phyloP scores from a whole-genome alignment of 2,888 invertebrate species.

The Scaptomyza cyrtandrae region DNA sequence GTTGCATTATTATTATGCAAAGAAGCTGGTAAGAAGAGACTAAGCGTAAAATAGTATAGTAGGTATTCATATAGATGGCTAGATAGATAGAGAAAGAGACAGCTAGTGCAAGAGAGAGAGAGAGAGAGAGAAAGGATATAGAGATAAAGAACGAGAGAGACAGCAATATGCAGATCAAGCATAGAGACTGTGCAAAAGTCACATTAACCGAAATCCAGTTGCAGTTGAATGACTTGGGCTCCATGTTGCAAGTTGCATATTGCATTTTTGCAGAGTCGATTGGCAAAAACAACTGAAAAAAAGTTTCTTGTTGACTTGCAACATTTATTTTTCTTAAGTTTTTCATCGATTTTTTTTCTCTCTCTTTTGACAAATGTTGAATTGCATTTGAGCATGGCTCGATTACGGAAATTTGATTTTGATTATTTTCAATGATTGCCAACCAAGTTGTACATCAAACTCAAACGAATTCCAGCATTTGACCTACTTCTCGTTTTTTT shows the following conservation, averaged over 20 bases:
- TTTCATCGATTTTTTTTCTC: constrained; percentile 22
- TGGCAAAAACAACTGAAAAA: constrained; percentile 22
- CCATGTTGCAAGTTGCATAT: constrained; percentile 25
- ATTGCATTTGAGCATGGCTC: constrained; percentile 49
- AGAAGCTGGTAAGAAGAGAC: constrained; percentile 56
- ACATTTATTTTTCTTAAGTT: constrained; percentile 42
- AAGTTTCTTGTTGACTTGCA: constrained; percentile 62
- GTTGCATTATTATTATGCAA: constrained; percentile 77
- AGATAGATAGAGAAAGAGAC: constrained; percentile 15
- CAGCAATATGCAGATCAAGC: constrained; percentile 11
- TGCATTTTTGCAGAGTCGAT: constrained; percentile 52
- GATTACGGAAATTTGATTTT: constrained; percentile 66
- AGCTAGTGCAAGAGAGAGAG: neutral
- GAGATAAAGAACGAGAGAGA: neutral
- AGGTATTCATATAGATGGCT: constrained; percentile 5
- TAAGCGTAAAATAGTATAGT: constrained; percentile 52
- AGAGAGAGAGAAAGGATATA: neutral
- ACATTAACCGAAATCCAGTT: constrained; percentile 79
- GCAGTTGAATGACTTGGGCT: constrained; percentile 74
- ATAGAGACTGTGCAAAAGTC: constrained; percentile 38
- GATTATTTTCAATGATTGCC: constrained; percentile 49
- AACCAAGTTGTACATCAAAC: constrained; percentile 18
- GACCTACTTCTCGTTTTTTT: constrained; percentile 36
- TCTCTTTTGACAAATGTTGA: constrained; percentile 18
- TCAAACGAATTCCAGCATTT: constrained; percentile 33